A percentile compares a stretch with the other conserved stretches of the same genome.
phyloP scores from a whole-genome alignment of 1,140 invertebrate genomes.

The Tribolium castaneum region DNA sequence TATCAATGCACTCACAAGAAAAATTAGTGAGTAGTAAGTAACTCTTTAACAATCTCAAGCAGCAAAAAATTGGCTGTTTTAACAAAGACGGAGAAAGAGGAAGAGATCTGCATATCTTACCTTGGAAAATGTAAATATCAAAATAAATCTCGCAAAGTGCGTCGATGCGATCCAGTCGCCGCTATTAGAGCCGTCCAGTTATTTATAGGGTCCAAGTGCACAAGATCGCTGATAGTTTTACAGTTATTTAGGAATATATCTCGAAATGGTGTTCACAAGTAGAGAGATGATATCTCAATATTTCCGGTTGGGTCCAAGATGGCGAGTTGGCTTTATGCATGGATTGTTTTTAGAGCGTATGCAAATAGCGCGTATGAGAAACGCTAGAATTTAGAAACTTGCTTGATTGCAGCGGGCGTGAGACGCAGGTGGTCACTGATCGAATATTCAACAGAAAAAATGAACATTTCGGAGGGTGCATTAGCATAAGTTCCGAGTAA shows the following conservation, averaged over 20 bases:
- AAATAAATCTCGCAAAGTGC: not conserved
- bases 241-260: conserved; percentile 37
- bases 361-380: conserved; percentile 38
- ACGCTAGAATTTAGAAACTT: conserved; percentile 38
- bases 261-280: conserved; percentile 40
- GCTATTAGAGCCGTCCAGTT: not conserved
- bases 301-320: conserved; percentile 43
- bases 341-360: conserved; percentile 46
- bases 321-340: conserved; percentile 33
- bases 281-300: conserved; percentile 46
- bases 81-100: too few species aligned
- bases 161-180: not conserved
- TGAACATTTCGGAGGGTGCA: conserved; percentile 6
- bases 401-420: conserved; percentile 15
- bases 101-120: too few species aligned
- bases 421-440: conserved; percentile 3
- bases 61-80: too few species aligned
- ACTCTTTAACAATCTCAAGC: too few species aligned
- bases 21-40: too few species aligned
- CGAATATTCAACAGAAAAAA: conserved; percentile 5
- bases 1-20: too few species aligned
- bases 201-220: conserved; percentile 3
- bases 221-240: conserved; percentile 24
- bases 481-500: conserved; percentile 26
- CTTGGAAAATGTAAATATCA: too few species aligned